These are phyloP conservation scores for Odocoileus hemionus DNA, from an alignment of 2,113 vertebrate genomes.

Conservation along the genomic window DNA sequence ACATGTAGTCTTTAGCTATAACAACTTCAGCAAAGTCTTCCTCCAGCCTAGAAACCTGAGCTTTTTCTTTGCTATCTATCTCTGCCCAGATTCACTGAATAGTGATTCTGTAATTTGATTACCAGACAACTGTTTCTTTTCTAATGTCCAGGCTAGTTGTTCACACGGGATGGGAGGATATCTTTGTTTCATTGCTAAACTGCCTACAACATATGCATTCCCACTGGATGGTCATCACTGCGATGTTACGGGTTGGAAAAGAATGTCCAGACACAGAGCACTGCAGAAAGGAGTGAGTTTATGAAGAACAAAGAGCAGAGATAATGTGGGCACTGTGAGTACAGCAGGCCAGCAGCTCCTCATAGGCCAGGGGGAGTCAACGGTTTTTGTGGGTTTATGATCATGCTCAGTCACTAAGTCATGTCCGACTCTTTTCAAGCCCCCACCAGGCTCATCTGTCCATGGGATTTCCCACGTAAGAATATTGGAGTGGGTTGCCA, in stretches of 20 bases:
- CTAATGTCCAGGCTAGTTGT: neutral
- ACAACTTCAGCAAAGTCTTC: neutral
- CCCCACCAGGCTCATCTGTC: neutral
- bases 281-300: neutral
- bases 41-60: neutral
- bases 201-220: neutral
- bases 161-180: neutral
- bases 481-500: neutral
- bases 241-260: neutral
- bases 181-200: neutral
- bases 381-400: neutral
- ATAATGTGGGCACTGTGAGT: neutral
- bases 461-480: neutral
- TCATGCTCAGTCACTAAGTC: neutral
- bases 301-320: neutral
- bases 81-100: neutral
- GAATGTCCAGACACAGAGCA: neutral
- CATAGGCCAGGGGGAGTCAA: neutral
- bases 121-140: neutral
- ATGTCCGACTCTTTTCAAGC: fast-evolving
- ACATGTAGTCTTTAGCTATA: neutral
- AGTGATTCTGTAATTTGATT: neutral
- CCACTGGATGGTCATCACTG: neutral
- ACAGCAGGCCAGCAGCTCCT: neutral
- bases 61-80: neutral